Conservation (phyloP, 2,113 vertebrate species). For the Shinisaurus crocodilurus region DNA sequence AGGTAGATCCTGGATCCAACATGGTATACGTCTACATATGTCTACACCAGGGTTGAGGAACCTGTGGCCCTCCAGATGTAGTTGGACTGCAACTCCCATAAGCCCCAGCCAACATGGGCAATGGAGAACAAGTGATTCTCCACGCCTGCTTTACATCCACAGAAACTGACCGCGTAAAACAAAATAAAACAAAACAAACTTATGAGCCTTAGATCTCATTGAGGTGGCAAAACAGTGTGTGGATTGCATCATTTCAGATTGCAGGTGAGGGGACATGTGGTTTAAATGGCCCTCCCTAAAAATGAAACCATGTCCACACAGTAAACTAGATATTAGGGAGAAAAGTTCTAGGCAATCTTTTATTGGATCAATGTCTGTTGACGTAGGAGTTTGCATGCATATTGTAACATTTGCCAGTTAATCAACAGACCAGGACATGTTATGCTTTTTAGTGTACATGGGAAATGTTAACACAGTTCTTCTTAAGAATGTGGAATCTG, state of each 20-base stretch:
- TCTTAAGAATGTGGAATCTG: background rate
- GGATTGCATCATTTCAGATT: background rate
- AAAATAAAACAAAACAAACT: background rate
- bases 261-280: too few species aligned
- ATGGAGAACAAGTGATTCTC: too few species aligned
- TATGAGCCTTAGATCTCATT: background rate
- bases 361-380: constrained; percentile 3
- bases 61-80: too few species aligned
- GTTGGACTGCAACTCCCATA: too few species aligned
- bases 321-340: background rate
- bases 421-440: constrained; percentile 9
- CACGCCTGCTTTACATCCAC: too few species aligned
- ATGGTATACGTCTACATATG: too few species aligned
- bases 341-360: background rate
- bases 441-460: background rate
- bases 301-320: background rate
- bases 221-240: background rate
- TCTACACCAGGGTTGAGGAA: too few species aligned
- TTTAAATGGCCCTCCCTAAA: background rate
- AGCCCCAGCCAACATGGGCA: background rate
- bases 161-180: too few species aligned
- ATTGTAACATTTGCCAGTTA: constrained; percentile 1
- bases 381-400: background rate
- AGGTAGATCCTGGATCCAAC: too few species aligned
- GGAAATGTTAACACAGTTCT: background rate